Conservation (phyloP, 2,888 invertebrate species). For the Microchrysa polita region DNA sequence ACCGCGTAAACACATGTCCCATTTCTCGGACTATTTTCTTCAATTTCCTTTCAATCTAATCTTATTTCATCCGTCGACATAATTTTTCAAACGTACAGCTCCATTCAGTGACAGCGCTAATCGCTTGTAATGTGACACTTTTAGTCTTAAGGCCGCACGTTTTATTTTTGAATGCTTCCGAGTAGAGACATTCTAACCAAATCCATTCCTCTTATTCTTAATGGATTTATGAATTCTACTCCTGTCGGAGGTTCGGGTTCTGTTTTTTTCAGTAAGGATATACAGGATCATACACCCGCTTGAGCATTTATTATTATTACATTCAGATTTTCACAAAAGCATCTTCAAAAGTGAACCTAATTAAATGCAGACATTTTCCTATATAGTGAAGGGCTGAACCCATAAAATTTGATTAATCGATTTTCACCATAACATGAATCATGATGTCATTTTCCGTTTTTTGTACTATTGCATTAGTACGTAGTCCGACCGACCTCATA, state of each 20-base stretch:
- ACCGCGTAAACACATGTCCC: slow-evolving; percentile 14
- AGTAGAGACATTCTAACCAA: neutral
- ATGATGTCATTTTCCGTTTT: slow-evolving; percentile 4
- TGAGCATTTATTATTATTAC: neutral
- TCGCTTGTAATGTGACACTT: slow-evolving; percentile 35
- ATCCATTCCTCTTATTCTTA: neutral
- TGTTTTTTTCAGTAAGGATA: too few relatives aligned
- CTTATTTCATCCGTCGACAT: neutral
- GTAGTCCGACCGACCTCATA: too few relatives aligned
- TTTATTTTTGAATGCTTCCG: slow-evolving; percentile 14
- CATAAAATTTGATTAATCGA: slow-evolving; percentile 37
- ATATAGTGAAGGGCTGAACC: slow-evolving; percentile 21
- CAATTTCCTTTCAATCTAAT: neutral
- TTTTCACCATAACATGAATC: slow-evolving; percentile 23
- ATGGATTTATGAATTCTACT: slow-evolving; percentile 26
- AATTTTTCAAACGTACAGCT: slow-evolving; percentile 12
- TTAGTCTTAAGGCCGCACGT: neutral
- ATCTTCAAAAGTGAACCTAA: slow-evolving; percentile 8
- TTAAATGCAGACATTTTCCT: slow-evolving; percentile 17
- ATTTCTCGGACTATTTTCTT: slow-evolving; percentile 11
- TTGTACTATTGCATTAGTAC: too few relatives aligned
- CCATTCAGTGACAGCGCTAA: slow-evolving; percentile 10
- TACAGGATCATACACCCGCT: too few relatives aligned
- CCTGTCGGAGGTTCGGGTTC: too few relatives aligned
- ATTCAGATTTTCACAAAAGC: neutral